Conservation (phyloP, 2,888 invertebrate species). For the Apomyelois bistriatella region DNA sequence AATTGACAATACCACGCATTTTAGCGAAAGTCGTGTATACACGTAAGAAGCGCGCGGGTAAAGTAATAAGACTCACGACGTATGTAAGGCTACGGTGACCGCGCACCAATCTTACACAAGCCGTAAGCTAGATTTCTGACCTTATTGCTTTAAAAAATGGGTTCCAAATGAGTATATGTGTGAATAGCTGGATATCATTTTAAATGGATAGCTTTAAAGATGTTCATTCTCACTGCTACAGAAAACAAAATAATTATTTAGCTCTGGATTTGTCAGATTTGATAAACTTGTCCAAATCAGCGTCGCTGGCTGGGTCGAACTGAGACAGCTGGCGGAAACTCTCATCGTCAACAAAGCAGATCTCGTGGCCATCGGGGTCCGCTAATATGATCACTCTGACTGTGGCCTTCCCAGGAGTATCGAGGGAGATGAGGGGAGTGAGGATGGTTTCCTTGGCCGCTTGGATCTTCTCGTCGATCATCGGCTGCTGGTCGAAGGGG, state of each 20-base stretch:
- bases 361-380: conserved; percentile 98
- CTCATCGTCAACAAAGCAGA: conserved; percentile 99
- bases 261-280: conserved; percentile 81
- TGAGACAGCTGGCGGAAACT: conserved; percentile 93
- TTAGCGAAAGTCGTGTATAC: no score
- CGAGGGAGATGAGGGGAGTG: conserved; percentile 93
- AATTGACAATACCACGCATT: no score
- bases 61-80: no score
- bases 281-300: conserved; percentile 88
- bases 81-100: no score
- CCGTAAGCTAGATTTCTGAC: no score
- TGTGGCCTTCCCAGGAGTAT: conserved; percentile 98
- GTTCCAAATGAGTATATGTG: no score
- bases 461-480: conserved; percentile 86
- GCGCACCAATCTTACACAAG: no score
- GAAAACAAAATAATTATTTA: conserved; percentile 26
- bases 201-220: no score
- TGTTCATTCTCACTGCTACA: background rate
- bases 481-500: conserved; percentile 87
- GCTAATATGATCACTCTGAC: conserved; percentile 97
- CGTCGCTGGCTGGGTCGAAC: conserved; percentile 90
- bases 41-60: no score
- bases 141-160: no score
- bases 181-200: no score
- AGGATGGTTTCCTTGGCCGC: conserved; percentile 87